These are phyloP conservation scores for Spilosoma lubricipeda DNA, from an alignment of 2,888 invertebrate genomes.

Conservation along the genomic window DNA sequence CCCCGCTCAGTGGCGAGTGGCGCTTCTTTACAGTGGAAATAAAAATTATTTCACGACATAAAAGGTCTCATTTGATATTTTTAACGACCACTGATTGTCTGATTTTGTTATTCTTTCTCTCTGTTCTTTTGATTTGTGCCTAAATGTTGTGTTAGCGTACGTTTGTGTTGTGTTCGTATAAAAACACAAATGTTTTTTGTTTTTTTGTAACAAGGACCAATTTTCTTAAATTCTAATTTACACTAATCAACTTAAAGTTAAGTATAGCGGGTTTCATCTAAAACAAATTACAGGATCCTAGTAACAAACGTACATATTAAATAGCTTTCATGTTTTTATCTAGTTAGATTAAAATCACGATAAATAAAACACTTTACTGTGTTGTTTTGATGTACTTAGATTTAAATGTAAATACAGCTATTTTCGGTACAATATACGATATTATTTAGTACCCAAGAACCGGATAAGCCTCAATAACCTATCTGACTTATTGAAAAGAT, in stretches of 20 bases:
- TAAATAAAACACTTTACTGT: not conserved
- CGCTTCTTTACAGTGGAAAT: conserved; percentile 13
- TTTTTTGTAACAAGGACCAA: not conserved
- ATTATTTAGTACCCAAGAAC: not conserved
- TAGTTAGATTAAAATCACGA: not conserved
- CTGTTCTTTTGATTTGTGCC: not conserved
- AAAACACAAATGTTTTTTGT: not conserved
- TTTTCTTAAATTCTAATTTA: not conserved
- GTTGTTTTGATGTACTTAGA: not conserved
- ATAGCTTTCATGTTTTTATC: not conserved
- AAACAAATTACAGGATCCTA: no score
- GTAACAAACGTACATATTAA: no score
- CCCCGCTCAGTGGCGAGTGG: no score
- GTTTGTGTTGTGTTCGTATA: not conserved
- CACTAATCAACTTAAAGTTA: not conserved
- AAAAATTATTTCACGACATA: conserved; percentile 15
- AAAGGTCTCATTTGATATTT: conserved; percentile 14
- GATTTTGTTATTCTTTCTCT: conserved; percentile 9
- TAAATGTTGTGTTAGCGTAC: not conserved
- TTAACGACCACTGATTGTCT: conserved; percentile 18
- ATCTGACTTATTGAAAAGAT: conserved; percentile 5
- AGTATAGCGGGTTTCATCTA: no score
- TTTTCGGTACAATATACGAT: not conserved
- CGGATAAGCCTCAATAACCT: not conserved
- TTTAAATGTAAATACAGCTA: no score